Base-by-base conservation (phyloP, 2,888 invertebrate species). In the Branchipolynoe longqiensis region DNA sequence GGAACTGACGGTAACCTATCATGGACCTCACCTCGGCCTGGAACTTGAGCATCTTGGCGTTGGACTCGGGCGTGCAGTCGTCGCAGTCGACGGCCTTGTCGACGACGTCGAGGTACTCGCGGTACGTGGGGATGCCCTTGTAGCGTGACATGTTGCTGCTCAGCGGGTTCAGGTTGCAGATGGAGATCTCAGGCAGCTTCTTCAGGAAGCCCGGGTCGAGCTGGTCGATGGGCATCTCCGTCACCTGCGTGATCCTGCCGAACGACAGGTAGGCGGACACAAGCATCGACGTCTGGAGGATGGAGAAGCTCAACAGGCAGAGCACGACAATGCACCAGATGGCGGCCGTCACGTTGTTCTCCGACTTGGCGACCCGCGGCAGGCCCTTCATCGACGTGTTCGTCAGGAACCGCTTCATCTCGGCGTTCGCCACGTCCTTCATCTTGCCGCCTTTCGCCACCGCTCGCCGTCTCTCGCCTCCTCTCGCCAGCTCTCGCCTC, bases 381-480 rank as follows among this genome's bases (percentile, higher is more conserved):
- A 78, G 31, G 12, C 78, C 78, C 28, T 78, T 78, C 78, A 78
- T 78, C 12, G 78, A 78, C 3, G 78, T 78, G 6, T 41, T 78
- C 1, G 8, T 41, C 8, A 48, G 12, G 25, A 78, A 78, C 41
- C 48, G 78, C 8, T 54, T 28, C 3, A 78, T 18, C 33, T 78
- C 78, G 14, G 36, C 73, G 22, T n/a, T 2, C 1, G 6, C 18
- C 22, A 36, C 1, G 33, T 36, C 38, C 38, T 18, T 33, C 69
- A 69, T 69, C 69, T 12, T 69, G n/a, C n/a, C n/a, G n/a, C n/a
- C n/a, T n/a, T n/a, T n/a, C n/a, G n/a, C n/a, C n/a, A n/a, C n/a
- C n/a, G n/a, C n/a, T n/a, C n/a, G n/a, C n/a, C n/a, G n/a, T n/a
- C n/a, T n/a, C n/a, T n/a, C n/a, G n/a, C n/a, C n/a, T n/a, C n/a